Percentiles rank a stretch among this genome's conserved stretches.
Conservation (phyloP, 2,113 vertebrate genomes). For the Hoplias malabaricus region DNA sequence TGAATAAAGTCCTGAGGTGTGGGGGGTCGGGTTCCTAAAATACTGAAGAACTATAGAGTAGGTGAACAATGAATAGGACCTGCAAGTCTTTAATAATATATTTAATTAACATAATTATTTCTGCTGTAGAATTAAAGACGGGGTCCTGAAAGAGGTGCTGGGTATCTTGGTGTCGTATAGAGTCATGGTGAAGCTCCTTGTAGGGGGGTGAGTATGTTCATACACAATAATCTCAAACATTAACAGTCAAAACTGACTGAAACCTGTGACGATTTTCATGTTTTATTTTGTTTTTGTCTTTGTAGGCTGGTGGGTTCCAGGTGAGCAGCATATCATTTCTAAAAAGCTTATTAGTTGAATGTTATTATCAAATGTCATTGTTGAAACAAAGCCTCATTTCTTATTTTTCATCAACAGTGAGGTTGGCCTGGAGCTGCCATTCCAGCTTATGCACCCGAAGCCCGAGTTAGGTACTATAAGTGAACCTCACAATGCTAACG, state of each 20-base stretch:
- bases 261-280: neutral
- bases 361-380: neutral
- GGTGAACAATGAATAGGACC: too few relatives aligned
- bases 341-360: neutral
- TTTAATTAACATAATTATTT: neutral
- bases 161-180: slow-evolving; percentile 93
- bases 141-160: slow-evolving; percentile 85
- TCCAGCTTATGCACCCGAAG: slow-evolving; percentile 93
- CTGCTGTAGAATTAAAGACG: slow-evolving; percentile 82
- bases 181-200: slow-evolving; percentile 86
- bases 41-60: too few relatives aligned
- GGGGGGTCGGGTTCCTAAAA: too few relatives aligned
- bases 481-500: neutral
- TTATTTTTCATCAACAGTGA: slow-evolving; percentile 74
- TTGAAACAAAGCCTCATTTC: neutral
- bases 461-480: slow-evolving; percentile 71
- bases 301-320: slow-evolving; percentile 72
- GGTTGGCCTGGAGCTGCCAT: slow-evolving; percentile 87
- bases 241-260: neutral
- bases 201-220: slow-evolving; percentile 82
- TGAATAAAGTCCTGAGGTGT: too few relatives aligned
- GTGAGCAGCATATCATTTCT: slow-evolving; percentile 52
- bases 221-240: neutral
- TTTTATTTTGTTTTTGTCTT: slow-evolving; percentile 27
- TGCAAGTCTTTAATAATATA: too few relatives aligned